Percentiles rank a stretch among this genome's conserved stretches.
Evolutionary conservation across 2,113 vertebrate species (phyloP).

Genomic region (Agelaius tricolor): DNA sequence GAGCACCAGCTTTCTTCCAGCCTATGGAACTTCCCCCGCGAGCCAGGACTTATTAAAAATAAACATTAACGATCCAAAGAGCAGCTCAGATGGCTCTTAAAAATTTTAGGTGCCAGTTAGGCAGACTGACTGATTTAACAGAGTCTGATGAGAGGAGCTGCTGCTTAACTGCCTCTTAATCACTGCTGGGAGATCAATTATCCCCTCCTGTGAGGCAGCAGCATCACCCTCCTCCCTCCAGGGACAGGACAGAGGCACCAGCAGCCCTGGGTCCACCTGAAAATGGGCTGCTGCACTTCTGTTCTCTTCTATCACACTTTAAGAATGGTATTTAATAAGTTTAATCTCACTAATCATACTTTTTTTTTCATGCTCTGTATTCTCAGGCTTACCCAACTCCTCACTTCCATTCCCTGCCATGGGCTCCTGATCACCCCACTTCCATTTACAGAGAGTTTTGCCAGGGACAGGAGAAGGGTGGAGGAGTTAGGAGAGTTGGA

Average conservation of each 20-base stretch:
- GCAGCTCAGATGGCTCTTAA: conserved; percentile 34
- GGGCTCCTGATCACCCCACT: not conserved
- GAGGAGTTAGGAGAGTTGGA: not conserved
- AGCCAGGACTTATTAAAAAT: conserved; percentile 56
- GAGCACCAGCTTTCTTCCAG: not conserved
- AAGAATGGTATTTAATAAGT: not conserved
- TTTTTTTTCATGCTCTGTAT: not conserved
- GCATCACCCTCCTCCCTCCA: not conserved
- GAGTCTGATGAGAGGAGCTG: not conserved
- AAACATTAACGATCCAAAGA: conserved; percentile 61
- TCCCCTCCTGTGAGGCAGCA: not conserved
- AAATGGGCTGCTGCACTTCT: not conserved
- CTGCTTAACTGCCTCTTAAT: conserved; percentile 13
- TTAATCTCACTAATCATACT: not conserved
- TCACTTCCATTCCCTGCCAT: not conserved
- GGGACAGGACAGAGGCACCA: not conserved
- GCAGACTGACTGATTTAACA: conserved; percentile 8
- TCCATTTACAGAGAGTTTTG: not conserved
- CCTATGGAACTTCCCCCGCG: not conserved
- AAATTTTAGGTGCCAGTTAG: conserved; percentile 55
- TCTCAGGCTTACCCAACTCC: not conserved
- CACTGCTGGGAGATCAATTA: not conserved
- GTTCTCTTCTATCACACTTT: not conserved
- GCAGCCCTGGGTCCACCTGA: not conserved
- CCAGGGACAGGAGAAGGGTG: fast-evolving